Base-by-base conservation (phyloP, 2,113 vertebrate species). In the Emydura subglobosa region DNA sequence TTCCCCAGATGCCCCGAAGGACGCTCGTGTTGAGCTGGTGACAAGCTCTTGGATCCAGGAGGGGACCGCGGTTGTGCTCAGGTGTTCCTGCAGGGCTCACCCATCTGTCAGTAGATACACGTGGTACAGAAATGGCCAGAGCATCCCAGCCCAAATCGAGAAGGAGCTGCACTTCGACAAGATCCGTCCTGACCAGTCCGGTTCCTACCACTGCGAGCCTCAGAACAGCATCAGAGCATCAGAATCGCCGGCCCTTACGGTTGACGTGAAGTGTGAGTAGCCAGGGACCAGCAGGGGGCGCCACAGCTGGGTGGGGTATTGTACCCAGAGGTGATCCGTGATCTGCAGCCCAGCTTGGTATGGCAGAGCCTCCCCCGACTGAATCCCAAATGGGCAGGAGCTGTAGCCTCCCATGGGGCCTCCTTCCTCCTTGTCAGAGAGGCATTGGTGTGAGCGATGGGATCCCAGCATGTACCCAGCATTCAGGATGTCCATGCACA, bases 41-140 rank as follows among this genome's bases (percentile, higher is more conserved):
- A 1, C 8, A 1, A 17, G 4, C 4, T 21, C 34, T 9, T 19
- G 1, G 4, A 68, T 68, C 7, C 34, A 21, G 17, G 65, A 68
- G n/a, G 29, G 34, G 65, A 39, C 17, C 19, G 21, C 9, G 4
- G 65, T 68, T n/a, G 34, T n/a, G 17, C 34, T 68, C 65, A 68
- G 34, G 7, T 68, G 65, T 19, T 9, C 34, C 34, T 39, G 65
- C 16, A 68, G 2, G 34, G 65, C 65, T 68, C 14, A n/a, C 5
- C 65, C 65, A 2, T 5, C 17, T 17, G 9, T 21, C 65, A 68
- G 34, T 16, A n/a, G 1, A 34, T 68, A 68, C 34, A 68, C 4
- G 2, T 68, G 65, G 65, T 39, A 68, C 65, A n/a, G 65, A n/a
- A 68, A 68, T 1, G 8, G 17, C 2, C 34, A 68, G 65, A 4